These are phyloP conservation scores for Prochilodus magdalenae DNA, from an alignment of 2,113 vertebrate species.

Conservation along the genomic window DNA sequence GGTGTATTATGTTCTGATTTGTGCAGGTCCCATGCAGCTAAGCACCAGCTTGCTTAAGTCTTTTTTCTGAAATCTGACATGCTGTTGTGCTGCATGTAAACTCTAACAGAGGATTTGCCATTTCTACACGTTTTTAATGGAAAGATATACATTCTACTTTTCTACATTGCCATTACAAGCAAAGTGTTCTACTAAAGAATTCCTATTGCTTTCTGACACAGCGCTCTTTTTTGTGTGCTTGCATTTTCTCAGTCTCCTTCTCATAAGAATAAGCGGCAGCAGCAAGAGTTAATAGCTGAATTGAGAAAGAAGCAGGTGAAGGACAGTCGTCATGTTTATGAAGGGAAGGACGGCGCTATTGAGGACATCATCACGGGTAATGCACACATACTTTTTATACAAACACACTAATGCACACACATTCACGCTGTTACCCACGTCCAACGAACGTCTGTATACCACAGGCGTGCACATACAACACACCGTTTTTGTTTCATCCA, in stretches of 20 bases:
- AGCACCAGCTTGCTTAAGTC: too few relatives aligned
- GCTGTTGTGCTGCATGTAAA: too few relatives aligned
- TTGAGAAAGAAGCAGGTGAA: conserved; percentile 92
- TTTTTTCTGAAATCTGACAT: too few relatives aligned
- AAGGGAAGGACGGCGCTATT: conserved; percentile 95
- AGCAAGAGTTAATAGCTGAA: conserved; percentile 94
- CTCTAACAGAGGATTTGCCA: too few relatives aligned
- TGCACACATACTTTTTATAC: neutral
- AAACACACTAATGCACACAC: conserved; percentile 9
- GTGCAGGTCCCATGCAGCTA: too few relatives aligned
- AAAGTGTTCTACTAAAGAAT: too few relatives aligned
- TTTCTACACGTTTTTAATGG: too few relatives aligned
- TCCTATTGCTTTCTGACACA: too few relatives aligned
- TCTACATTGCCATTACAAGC: too few relatives aligned
- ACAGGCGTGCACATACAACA: too few relatives aligned
- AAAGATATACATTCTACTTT: too few relatives aligned
- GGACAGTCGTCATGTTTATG: conserved; percentile 93
- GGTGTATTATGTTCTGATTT: too few relatives aligned
- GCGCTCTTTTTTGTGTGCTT: neutral
- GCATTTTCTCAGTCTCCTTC: conserved; percentile 74
- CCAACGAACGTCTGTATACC: neutral
- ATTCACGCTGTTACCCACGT: neutral
- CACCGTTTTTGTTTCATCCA: conserved; percentile 22
- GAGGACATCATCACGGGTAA: conserved; percentile 98
- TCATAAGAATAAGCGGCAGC: conserved; percentile 88